A percentile compares a stretch with the other conserved stretches of the same genome.
phyloP scores from a whole-genome alignment of 2,113 vertebrate genomes.

The Sphaerodactylus townsendi region DNA sequence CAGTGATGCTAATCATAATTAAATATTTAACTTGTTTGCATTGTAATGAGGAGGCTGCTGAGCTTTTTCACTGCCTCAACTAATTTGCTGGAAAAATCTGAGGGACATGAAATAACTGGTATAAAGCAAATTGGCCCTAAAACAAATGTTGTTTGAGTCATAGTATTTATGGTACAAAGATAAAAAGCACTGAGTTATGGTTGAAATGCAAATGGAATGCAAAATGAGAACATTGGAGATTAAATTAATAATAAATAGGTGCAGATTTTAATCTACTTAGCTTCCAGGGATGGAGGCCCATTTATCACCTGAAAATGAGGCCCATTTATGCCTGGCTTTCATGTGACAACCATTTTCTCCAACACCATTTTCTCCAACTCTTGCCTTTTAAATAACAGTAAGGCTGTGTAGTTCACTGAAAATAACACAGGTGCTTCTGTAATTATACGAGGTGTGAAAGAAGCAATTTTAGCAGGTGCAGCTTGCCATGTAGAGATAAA shows the following conservation, averaged over 20 bases:
- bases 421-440: too few relatives aligned
- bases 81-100: not conserved
- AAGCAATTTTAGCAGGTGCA: too few relatives aligned
- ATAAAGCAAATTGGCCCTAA: not conserved
- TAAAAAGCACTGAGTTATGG: conserved; percentile 1
- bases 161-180: not conserved
- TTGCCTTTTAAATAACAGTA: not conserved
- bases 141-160: conserved; percentile 4
- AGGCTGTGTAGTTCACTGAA: too few relatives aligned
- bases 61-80: not conserved
- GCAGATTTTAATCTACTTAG: not conserved
- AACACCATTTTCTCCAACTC: not conserved
- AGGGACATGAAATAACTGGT: not conserved
- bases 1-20: not conserved
- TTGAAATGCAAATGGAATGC: not conserved
- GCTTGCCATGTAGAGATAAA: too few relatives aligned
- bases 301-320: not conserved
- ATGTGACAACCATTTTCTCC: not conserved
- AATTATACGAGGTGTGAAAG: too few relatives aligned
- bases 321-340: not conserved
- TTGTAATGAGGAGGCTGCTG: not conserved
- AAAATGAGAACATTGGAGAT: not conserved
- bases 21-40: conserved; percentile 9
- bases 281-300: not conserved
- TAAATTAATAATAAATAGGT: conserved; percentile 8